Evolutionary conservation across 2,888 invertebrate genomes (phyloP), one percentile per base, ranked within the genome.

Genomic region (Laspeyria flexula): DNA sequence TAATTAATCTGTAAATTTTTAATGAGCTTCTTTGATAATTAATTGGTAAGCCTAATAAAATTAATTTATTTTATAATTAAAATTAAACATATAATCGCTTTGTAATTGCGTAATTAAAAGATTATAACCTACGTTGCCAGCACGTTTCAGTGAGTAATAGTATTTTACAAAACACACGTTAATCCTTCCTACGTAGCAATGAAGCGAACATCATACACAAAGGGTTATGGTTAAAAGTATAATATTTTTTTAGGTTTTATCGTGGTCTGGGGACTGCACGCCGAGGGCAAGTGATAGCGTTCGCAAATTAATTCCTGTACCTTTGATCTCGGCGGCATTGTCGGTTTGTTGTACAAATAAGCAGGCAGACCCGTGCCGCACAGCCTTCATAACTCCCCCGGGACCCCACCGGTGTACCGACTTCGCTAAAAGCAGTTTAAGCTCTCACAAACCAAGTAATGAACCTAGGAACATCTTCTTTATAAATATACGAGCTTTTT

Each of bases 241-340:
- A 80, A 77, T 79, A 76, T 81, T 81, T 85, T 72, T 63, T 71
- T 64, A 71, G 64, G 59, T 71, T 65, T 79, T 79, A 79, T 75
- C 77, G 72, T 59, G 71, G 74, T 75, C 67, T 65, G 61, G 71
- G 70, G 73, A 64, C 54, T 58, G 59, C 53, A 68, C 52, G 55
- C 57, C 46, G 60, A 60, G 65, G 67, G 71, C 62, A 76, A 72
- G 75, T 81, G 83, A 83, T 82, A 84, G 80, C 80, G 77, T 81
- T 83, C 74, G 78, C 79, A 86, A 88, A 88, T 88, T 87, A 88
- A 88, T 88, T 87, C 83, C 85, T 77, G 81, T 79, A 75, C 75
- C 84, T 88, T 88, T 88, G 88, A 88, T 88, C 85, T 87, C 78
- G 61, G 60, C 75, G 76, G 81, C 75, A 86, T 86, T 88, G 86